phyloP scores from a whole-genome alignment of 2,888 invertebrate genomes.

The Scelioninae gen. 2 region DNA sequence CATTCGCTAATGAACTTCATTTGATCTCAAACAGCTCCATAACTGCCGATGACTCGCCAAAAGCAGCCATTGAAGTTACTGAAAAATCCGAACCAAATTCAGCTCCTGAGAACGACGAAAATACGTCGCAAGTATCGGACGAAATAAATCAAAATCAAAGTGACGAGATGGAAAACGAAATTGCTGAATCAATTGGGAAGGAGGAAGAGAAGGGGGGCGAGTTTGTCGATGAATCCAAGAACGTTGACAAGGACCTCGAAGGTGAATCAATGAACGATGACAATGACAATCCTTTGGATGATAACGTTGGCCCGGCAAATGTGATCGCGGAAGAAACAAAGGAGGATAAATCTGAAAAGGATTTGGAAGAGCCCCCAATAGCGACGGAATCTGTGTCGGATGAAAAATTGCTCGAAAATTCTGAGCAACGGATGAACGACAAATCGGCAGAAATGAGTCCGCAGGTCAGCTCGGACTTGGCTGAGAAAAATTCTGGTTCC shows the following conservation, averaged over 20 bases:
- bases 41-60: constrained; percentile 16
- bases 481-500: constrained; percentile 37
- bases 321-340: constrained; percentile 34
- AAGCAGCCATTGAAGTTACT: constrained; percentile 7
- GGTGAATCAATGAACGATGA: constrained; percentile 10
- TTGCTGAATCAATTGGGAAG: constrained; percentile 48
- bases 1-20: constrained; percentile 53
- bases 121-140: constrained; percentile 8
- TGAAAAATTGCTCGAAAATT: constrained; percentile 8
- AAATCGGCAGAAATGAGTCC: constrained; percentile 46
- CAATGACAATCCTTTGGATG: not conserved
- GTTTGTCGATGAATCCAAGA: not conserved
- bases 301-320: constrained; percentile 16
- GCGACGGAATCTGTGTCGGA: not conserved
- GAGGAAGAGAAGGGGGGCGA: constrained; percentile 45
- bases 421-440: constrained; percentile 47
- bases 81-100: constrained; percentile 8
- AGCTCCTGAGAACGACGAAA: constrained; percentile 9
- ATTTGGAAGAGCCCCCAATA: not conserved
- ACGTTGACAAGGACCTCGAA: not conserved
- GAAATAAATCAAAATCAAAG: constrained; percentile 19
- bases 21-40: constrained; percentile 42
- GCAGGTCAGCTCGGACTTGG: constrained; percentile 56
- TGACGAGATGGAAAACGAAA: constrained; percentile 45
- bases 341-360: constrained; percentile 35